Percentiles rank a stretch among this genome's conserved stretches.
Conservation (phyloP, 1,140 invertebrate genomes). For the Calycopis cecrops region DNA sequence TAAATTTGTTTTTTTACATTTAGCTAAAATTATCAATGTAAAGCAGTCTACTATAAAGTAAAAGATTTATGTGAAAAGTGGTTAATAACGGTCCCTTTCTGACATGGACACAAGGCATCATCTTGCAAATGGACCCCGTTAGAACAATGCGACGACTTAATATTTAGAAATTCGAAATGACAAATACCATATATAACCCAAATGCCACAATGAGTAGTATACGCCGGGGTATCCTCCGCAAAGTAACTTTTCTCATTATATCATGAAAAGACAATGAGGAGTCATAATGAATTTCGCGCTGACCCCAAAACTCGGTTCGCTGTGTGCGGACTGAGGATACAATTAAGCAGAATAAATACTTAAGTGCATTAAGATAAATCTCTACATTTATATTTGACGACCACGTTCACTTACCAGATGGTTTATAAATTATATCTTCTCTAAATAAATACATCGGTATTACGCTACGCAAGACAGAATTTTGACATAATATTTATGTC, state of each 20-base stretch:
- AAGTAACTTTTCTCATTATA: slow-evolving; percentile 9
- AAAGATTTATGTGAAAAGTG: no score
- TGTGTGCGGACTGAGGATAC: slow-evolving; percentile 10
- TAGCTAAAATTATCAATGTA: no score
- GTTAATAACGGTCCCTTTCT: no score
- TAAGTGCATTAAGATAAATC: slow-evolving; percentile 16
- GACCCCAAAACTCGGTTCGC: no score
- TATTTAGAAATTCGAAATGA: neutral
- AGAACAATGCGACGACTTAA: neutral
- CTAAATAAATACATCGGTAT: no score
- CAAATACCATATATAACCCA: neutral
- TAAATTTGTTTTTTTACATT: no score
- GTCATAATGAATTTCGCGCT: slow-evolving; percentile 6
- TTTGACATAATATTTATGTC: no score
- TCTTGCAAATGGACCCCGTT: neutral
- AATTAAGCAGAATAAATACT: slow-evolving; percentile 23
- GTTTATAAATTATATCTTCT: no score
- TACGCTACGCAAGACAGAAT: no score
- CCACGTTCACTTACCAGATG: no score
- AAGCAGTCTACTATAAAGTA: no score
- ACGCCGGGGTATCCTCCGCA: neutral
- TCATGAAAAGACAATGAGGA: neutral
- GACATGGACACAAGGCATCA: neutral
- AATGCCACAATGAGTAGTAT: neutral
- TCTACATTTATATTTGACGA: no score